Base-by-base conservation (phyloP, 2,888 invertebrate species). In the Acanthosepion pharaonis region DNA sequence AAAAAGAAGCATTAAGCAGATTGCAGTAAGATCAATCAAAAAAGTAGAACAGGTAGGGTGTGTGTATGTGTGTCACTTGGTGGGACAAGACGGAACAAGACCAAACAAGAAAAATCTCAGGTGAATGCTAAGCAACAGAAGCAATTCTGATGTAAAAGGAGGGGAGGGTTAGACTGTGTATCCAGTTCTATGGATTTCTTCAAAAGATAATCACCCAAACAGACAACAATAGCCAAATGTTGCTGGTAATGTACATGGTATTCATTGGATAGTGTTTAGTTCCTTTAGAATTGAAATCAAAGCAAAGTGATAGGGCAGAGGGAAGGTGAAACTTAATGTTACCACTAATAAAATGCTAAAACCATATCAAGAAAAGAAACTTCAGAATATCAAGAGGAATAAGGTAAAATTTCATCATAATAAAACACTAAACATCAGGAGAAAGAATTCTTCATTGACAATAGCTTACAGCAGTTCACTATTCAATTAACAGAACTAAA, bases 51-150 rank as follows among this genome's bases (percentile, higher is more conserved):
- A 33, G 78, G 78, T 33, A 11, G 78, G 78, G 15, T 33, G 11
- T n/a, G 23, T n/a, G 92, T 25, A 33, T 11, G 92, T 28, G 92
- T 92, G 23, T 49, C 9, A 48, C 48, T 25, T 18, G 48, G 92
- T 23, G 48, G 48, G 28, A 20, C 48, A 25, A 92, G 48, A 92
- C 0, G 18, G 48, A 5, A 51, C 48, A 51, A 92, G 92, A 92
- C 78, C n/a, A 33, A 15, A 59, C 59, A 59, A 59, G 59, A n/a
- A 78, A n/a, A 5, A 78, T 3, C n/a, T 4, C 78, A n/a, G 78
- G 78, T 78, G n/a, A 78, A 78, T 78, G 78, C 78, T n/a, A 78
- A 33, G 78, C n/a, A 78, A 78, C n/a, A 78, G n/a, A 78, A 78
- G 78, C 78, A 33, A 78, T 78, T 78, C 78, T n/a, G 18, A 78